Evolutionary conservation across 2,113 vertebrate species (phyloP).

Genomic region (Pelusios castaneus): DNA sequence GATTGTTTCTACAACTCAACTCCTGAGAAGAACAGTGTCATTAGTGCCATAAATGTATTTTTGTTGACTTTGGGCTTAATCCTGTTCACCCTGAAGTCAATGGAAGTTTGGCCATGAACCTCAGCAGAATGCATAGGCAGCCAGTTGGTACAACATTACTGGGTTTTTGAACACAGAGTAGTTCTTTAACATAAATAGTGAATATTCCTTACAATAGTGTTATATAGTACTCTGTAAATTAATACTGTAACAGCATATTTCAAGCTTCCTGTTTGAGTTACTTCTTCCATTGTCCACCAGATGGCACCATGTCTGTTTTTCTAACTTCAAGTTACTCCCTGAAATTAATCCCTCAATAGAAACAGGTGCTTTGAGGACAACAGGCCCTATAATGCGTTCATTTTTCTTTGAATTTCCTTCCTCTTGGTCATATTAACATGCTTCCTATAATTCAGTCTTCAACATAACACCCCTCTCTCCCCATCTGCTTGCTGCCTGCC

Average conservation of each 20-base stretch:
- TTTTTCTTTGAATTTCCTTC: background rate
- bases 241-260: accelerated
- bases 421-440: background rate
- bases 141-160: background rate
- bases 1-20: background rate
- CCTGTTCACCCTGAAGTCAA: background rate
- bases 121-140: background rate
- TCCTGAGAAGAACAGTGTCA: accelerated
- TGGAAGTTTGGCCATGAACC: background rate
- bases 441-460: background rate
- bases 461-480: too few relatives aligned
- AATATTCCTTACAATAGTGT: background rate
- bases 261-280: background rate
- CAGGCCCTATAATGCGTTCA: background rate
- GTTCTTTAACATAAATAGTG: background rate
- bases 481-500: background rate
- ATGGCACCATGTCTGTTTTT: slow-evolving; percentile 62
- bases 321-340: background rate
- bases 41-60: background rate
- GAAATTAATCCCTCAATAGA: background rate
- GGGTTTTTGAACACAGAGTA: background rate
- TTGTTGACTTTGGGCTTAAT: accelerated
- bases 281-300: slow-evolving; percentile 70
- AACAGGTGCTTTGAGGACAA: slow-evolving; percentile 55
- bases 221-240: background rate